phyloP scores from a whole-genome alignment of 1,140 invertebrate species.

The Drosophila saltans region DNA sequence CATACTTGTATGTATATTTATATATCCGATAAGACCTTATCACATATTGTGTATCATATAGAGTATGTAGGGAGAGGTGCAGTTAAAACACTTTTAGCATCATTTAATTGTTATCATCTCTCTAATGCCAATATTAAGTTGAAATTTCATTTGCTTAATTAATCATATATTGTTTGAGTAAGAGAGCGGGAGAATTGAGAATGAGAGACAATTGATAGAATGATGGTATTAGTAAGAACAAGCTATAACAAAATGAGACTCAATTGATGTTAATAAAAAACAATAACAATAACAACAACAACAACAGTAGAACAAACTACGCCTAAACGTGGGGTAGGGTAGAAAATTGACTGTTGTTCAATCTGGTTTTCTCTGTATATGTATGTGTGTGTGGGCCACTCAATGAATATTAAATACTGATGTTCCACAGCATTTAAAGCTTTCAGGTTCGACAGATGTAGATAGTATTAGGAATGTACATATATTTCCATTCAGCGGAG shows the following conservation, averaged over 20 bases:
- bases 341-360: constrained; percentile 7
- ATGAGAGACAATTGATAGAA: background rate
- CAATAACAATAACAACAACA: background rate
- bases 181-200: background rate
- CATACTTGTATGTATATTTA: background rate
- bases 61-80: background rate
- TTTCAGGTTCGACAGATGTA: background rate
- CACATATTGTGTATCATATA: background rate
- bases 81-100: background rate
- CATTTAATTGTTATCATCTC: background rate
- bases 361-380: background rate
- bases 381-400: background rate
- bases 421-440: background rate
- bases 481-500: background rate
- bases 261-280: constrained; percentile 5
- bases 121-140: background rate
- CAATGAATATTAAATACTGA: constrained; percentile 1
- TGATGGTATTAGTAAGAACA: background rate
- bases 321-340: background rate
- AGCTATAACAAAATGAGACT: constrained; percentile 1
- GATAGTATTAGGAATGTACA: background rate
- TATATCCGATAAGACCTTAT: constrained; percentile 3
- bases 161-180: background rate
- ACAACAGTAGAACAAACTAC: background rate
- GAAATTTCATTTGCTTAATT: background rate